Base-by-base conservation (phyloP, 2,113 vertebrate genomes). In the Columbina picui region DNA sequence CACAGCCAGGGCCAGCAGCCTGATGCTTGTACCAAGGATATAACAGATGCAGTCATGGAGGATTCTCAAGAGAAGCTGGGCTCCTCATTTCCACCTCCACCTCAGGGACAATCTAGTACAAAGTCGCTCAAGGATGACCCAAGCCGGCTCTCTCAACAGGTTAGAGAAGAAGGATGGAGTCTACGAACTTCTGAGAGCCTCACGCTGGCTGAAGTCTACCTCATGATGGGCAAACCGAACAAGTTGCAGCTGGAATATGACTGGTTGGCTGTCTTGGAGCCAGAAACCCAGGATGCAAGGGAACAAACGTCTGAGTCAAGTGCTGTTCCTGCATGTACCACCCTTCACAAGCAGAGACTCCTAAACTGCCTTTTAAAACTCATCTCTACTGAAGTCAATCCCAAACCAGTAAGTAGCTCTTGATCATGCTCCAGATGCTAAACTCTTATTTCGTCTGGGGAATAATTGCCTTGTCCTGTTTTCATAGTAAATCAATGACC, bases 231-330 rank as follows among this genome's bases (percentile, higher is more conserved):
- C 95, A 99, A 99, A 95, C 99, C 99, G 0, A 99, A 98, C 89
- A 99, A 99, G 95, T 83, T 99, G 96, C 99, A 99, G 97, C 97
- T 99, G 68, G 99, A 99, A 74, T 99, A 99, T 2, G 99, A 99
- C 93, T 99, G 99, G 99, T 97, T 99, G 95, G 96, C 98, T 2
- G 95, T 98, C 90, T 56, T 97, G 80, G 97, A 94, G 53, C 97
- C 98, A 7, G 97, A 96, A 63, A 63, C 59, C 64, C 97, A 89
- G 63, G 96, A 95, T 61, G 47, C 90, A 1, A 93, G 96, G 47
- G 96, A 98, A 27, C 97, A 96, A 77, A 88, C 87, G 1, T 43
- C 95, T 6, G 96, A 94, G 17, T 59, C 96, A 2, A 92, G n/a
- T 52, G 78, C 97, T 52, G 91, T 79, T 39, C 74, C 94, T 49